Conservation (phyloP, 2,113 vertebrate genomes). For the Varanus komodoensis region DNA sequence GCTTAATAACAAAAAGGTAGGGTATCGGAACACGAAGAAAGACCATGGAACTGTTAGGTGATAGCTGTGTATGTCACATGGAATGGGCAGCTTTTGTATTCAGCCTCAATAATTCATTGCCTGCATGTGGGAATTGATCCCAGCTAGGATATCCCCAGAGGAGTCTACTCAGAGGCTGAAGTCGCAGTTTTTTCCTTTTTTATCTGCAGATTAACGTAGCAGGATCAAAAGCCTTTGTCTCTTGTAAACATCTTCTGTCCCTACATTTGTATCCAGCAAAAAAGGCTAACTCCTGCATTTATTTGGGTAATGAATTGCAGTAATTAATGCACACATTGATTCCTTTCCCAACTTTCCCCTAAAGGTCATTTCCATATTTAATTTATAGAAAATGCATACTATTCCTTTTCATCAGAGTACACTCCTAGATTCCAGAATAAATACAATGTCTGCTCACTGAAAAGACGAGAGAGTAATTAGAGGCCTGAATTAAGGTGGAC, state of each 20-base stretch:
- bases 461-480: constrained; percentile 33
- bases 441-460: background rate
- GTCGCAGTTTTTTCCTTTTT: constrained; percentile 67
- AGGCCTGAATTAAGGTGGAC: constrained; percentile 35
- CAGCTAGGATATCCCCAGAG: constrained; percentile 86
- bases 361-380: constrained; percentile 95
- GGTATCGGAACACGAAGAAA: constrained; percentile 81
- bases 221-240: constrained; percentile 89
- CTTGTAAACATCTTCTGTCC: constrained; percentile 82
- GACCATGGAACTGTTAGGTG: constrained; percentile 81
- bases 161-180: constrained; percentile 83
- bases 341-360: constrained; percentile 86
- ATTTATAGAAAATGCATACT: constrained; percentile 88
- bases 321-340: constrained; percentile 98
- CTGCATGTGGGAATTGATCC: constrained; percentile 85
- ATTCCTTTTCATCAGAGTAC: constrained; percentile 72
- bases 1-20: constrained; percentile 77
- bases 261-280: constrained; percentile 89
- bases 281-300: constrained; percentile 87
- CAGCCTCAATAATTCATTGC: constrained; percentile 93
- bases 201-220: constrained; percentile 92
- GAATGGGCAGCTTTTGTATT: constrained; percentile 93
- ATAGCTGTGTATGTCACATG: constrained; percentile 82
- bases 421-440: constrained; percentile 68
- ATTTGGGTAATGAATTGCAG: constrained; percentile 98